Evolutionary conservation across 1,140 invertebrate genomes (phyloP).

Genomic region (Drosophila sp.): DNA sequence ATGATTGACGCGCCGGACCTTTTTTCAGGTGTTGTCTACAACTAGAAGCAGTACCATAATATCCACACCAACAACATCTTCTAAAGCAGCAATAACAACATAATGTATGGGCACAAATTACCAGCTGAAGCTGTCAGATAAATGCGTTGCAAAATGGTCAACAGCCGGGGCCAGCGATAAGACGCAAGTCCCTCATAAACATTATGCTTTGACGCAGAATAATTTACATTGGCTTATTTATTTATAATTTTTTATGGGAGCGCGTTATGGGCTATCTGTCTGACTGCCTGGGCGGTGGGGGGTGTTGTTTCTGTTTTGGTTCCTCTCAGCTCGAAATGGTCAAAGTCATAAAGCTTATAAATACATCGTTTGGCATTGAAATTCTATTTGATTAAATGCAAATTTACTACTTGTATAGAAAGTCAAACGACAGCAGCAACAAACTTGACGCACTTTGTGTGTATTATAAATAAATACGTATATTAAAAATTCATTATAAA

Average conservation of each 20-base stretch:
- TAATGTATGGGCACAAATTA: constrained; percentile 61
- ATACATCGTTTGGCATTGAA: constrained; percentile 50
- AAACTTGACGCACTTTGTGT: neutral
- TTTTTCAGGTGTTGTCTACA: constrained; percentile 33
- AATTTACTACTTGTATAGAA: constrained; percentile 15
- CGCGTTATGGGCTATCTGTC: constrained; percentile 27
- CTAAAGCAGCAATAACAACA: constrained; percentile 28
- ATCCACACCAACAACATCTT: constrained; percentile 20
- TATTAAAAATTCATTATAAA: too few species aligned
- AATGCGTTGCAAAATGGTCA: constrained; percentile 50
- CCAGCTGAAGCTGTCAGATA: constrained; percentile 44
- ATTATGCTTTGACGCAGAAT: constrained; percentile 47
- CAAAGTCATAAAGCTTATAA: constrained; percentile 64
- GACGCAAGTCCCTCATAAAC: constrained; percentile 37
- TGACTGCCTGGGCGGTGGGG: constrained; percentile 13
- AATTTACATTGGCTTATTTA: constrained; percentile 66
- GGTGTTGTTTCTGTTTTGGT: constrained; percentile 8
- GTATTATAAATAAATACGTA: too few species aligned
- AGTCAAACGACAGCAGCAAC: neutral
- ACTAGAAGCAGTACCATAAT: constrained; percentile 11
- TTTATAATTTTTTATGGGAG: constrained; percentile 60
- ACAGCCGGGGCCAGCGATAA: constrained; percentile 42
- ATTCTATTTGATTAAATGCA: constrained; percentile 57
- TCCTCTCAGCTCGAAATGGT: constrained; percentile 21
- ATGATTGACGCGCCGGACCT: constrained; percentile 56